Evolutionary conservation across 2,888 invertebrate species (phyloP), one percentile per base, ranked within the genome.

Genomic region (Sturmia bella): DNA sequence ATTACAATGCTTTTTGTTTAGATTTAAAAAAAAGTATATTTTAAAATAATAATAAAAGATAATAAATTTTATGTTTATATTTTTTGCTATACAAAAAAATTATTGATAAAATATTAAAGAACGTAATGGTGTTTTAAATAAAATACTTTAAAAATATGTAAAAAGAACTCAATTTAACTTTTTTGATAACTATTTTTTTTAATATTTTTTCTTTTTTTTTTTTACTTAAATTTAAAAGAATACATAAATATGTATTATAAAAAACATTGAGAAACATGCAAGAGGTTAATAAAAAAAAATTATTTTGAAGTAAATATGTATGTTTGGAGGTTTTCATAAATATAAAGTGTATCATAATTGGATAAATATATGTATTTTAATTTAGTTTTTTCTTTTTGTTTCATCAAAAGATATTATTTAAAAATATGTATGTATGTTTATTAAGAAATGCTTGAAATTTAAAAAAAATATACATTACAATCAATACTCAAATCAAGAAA

Each of bases 261-360:
- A 75, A 88, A 89, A 90, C 90, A 90, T 89, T 90, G 90, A 90
- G 90, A 91, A 91, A 91, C 90, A 91, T 91, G 90, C 90, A 91
- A 86, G 83, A 86, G 69, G 74, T 73, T 74, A 82, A 74, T 82
- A 57, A 82, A 82, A 80, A 77, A 69, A 52, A 32, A 7, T 32
- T 6, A 4, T 27, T 27, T 32, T 32, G 3, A 7, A 32, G 7
- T 32, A 32, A 6, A 66, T 70, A 19, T 43, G 27, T 70, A 19
- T 43, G 27, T 76, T 64, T 63, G 24, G 57, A 59, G 17, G 6
- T 70, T 85, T 86, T 45, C 78, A 52, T 68, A 63, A 72, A 72
- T 61, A 72, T 66, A 63, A 69, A 68, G 59, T 80, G 54, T 75
- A 69, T 70, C 80, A 80, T 85, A 84, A 84, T 85, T 82, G 77